Base-by-base conservation (phyloP, 2,113 vertebrate species). In the Anguilla rostrata region DNA sequence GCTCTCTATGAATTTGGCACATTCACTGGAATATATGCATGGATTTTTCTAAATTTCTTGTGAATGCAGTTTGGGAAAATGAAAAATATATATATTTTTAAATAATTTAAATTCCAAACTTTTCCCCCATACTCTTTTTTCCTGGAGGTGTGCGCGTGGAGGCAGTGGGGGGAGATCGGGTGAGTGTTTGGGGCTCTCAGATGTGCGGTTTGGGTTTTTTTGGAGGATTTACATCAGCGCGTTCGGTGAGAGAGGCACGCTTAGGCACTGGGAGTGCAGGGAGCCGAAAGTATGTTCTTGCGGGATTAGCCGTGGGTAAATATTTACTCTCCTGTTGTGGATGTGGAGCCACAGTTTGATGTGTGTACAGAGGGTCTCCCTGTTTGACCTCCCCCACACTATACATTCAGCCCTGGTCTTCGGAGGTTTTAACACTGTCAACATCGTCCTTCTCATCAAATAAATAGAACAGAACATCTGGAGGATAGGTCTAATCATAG, bases 231-330 rank as follows among this genome's bases (percentile, higher is more conserved):
- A 75, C n/a, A 75, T 75, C 71, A 75, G 34, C n/a, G 34, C n/a
- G 71, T 75, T n/a, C 34, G 1, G 6, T 75, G 34, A n/a, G 71
- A 75, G 71, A 75, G 34, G 71, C 1, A 14, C 11, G n/a, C 71
- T 75, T 34, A n/a, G 7, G 26, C 26, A 29, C n/a, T n/a, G 60
- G 71, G 26, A 26, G 71, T n/a, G 71, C 26, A 5, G 22, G 60
- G 60, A 66, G 71, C 12, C 34, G 71, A 34, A 75, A 75, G 71
- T 75, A 75, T 75, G 71, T 75, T 75, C 71, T 75, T 75, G 71
- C 29, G 2, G 71, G 71, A 75, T 75, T 75, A 75, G 71, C 71
- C 71, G 12, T n/a, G 34, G 71, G 34, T 75, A 75, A 75, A 75
- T 75, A 75, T 75, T 75, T 75, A 75, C 34, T n/a, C 71, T 75